Conservation (phyloP, 2,888 invertebrate genomes). For the Mongoloraphidia duomilia region DNA sequence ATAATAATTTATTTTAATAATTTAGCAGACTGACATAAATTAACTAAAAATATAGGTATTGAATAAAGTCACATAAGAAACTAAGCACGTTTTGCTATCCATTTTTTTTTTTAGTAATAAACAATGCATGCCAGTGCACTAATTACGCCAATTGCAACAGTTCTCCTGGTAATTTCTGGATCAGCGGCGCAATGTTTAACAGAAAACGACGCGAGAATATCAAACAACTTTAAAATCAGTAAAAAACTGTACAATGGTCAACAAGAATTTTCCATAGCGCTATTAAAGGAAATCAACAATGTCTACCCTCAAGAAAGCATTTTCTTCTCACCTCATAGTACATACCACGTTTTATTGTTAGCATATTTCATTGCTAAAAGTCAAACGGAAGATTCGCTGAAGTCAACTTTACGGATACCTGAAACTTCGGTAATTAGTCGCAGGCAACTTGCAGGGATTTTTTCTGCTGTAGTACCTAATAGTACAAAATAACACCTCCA, state of each 20-base stretch:
- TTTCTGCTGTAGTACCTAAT: too few relatives aligned
- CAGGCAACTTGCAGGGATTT: too few relatives aligned
- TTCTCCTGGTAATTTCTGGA: not conserved
- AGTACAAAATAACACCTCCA: too few relatives aligned
- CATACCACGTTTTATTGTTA: constrained; percentile 63
- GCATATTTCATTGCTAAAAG: constrained; percentile 65
- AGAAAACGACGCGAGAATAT: constrained; percentile 26
- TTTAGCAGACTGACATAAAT: too few relatives aligned
- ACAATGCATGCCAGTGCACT: too few relatives aligned
- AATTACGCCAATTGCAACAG: not conserved
- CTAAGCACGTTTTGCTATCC: too few relatives aligned
- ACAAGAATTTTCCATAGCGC: constrained; percentile 53
- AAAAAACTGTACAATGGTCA: constrained; percentile 40
- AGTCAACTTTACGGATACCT: constrained; percentile 44
- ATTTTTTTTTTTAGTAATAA: too few relatives aligned
- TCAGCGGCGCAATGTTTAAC: constrained; percentile 32
- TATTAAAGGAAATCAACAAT: constrained; percentile 50
- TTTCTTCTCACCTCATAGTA: constrained; percentile 80
- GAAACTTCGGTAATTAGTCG: constrained; percentile 33
- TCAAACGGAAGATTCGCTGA: constrained; percentile 51
- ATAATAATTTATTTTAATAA: too few relatives aligned
- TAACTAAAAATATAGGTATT: too few relatives aligned
- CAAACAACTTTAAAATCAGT: constrained; percentile 20
- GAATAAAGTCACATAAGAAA: too few relatives aligned
- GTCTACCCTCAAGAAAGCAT: constrained; percentile 57